phyloP scores from a whole-genome alignment of 2,113 vertebrate genomes.

The Scytalopus superciliaris region DNA sequence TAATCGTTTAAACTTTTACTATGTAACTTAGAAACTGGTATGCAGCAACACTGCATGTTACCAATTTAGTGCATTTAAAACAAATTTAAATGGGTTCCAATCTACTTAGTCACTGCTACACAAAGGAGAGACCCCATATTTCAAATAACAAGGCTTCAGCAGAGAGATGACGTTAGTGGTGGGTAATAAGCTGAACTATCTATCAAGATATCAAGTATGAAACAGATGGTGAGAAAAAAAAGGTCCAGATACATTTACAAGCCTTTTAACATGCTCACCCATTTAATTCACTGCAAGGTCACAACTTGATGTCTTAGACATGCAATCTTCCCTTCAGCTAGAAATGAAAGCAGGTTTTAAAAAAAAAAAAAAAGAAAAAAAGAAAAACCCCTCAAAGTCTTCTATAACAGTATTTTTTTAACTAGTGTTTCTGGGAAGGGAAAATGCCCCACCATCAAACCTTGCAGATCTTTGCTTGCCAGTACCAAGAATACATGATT shows the following conservation, averaged over 20 bases:
- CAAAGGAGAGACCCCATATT: constrained; percentile 74
- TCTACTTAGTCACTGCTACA: constrained; percentile 73
- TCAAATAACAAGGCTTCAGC: constrained; percentile 69
- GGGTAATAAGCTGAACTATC: constrained; percentile 73
- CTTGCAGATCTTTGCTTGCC: neutral
- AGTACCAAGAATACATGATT: neutral
- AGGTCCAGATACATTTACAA: constrained; percentile 49
- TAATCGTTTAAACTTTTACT: constrained; percentile 75
- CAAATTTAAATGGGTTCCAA: constrained; percentile 74
- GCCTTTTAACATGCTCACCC: constrained; percentile 53
- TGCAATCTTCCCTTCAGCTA: constrained; percentile 33
- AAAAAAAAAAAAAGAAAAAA: neutral
- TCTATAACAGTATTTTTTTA: too few relatives aligned
- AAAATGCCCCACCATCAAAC: neutral
- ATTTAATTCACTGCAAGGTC: constrained; percentile 67
- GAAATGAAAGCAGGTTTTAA: neutral
- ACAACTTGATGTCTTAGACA: constrained; percentile 57
- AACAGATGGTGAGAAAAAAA: constrained; percentile 71
- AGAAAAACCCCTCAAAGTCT: too few relatives aligned
- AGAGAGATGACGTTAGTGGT: constrained; percentile 72
- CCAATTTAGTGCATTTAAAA: constrained; percentile 75
- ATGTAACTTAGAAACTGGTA: constrained; percentile 71
- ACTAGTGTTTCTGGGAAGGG: neutral
- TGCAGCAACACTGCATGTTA: constrained; percentile 68
- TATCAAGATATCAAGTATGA: constrained; percentile 74